Evolutionary conservation across 2,888 invertebrate species (phyloP).

Genomic region (Dysmachus trigonus): DNA sequence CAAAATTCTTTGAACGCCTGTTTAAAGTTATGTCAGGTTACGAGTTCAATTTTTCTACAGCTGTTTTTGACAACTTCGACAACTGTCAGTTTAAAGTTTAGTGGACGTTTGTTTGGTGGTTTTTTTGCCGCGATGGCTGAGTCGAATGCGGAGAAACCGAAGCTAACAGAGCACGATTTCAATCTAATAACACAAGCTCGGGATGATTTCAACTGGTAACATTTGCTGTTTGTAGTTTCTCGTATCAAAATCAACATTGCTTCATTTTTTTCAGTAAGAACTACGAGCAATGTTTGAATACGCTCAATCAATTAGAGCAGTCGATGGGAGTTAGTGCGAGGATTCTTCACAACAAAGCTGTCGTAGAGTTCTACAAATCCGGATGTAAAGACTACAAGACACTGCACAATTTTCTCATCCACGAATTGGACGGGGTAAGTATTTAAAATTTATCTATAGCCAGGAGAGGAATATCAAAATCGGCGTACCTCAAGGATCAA

Average conservation of each 20-base stretch:
- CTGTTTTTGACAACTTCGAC: background rate
- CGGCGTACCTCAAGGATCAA: too few relatives aligned
- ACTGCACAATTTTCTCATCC: constrained; percentile 70
- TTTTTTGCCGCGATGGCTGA: background rate
- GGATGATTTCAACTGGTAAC: constrained; percentile 60
- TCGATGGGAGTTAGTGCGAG: constrained; percentile 55
- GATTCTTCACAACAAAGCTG: constrained; percentile 72
- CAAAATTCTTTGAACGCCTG: background rate
- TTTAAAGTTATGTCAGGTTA: background rate
- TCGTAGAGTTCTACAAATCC: constrained; percentile 81
- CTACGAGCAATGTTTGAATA: constrained; percentile 58
- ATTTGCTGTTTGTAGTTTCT: background rate
- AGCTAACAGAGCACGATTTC: constrained; percentile 55
- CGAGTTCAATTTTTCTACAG: background rate
- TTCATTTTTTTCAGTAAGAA: background rate
- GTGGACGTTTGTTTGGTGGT: background rate
- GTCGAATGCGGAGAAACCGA: background rate
- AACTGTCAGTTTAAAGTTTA: background rate
- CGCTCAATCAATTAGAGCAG: constrained; percentile 57
- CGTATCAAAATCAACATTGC: background rate
- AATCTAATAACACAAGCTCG: constrained; percentile 59
- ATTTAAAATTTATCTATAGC: background rate
- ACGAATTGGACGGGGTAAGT: constrained; percentile 62
- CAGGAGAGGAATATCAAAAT: too few relatives aligned
- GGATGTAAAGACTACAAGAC: constrained; percentile 78